These are phyloP conservation scores for Psittacara wagleri DNA, from an alignment of 2,113 vertebrate species.

Conservation along the genomic window DNA sequence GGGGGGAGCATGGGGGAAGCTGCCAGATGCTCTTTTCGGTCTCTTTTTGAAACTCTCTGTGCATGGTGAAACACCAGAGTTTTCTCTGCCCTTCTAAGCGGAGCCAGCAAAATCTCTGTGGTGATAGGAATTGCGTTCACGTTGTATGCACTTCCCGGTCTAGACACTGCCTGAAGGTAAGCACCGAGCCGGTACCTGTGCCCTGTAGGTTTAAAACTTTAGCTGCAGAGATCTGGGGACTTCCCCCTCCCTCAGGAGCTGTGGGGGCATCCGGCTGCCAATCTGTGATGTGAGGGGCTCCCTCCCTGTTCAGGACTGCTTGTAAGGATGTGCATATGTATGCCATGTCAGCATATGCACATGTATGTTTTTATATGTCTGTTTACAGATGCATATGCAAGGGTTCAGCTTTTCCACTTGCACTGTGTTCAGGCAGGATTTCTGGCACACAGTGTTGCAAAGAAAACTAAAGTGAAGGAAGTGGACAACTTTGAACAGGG, in stretches of 20 bases:
- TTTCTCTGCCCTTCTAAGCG: neutral
- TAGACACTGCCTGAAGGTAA: conserved; percentile 59
- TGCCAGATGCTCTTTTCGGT: conserved; percentile 73
- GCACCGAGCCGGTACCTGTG: neutral
- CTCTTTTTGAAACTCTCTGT: conserved; percentile 69
- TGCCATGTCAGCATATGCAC: neutral
- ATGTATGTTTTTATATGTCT: neutral
- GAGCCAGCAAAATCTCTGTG: neutral
- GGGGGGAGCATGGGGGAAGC: too few relatives aligned
- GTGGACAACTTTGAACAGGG: neutral
- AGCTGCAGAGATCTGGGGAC: neutral
- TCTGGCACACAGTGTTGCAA: neutral
- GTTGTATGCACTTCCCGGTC: neutral
- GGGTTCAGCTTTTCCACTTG: neutral
- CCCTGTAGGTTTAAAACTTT: neutral
- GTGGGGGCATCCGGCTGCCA: neutral
- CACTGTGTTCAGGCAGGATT: neutral
- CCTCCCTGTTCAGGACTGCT: neutral
- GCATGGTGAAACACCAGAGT: conserved; percentile 70
- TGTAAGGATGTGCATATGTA: accelerated
- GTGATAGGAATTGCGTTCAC: neutral
- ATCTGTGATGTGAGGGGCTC: neutral
- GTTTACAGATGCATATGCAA: accelerated
- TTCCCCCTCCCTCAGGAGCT: neutral
- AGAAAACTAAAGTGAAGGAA: neutral